A percentile compares a stretch with the other conserved stretches of the same genome.
phyloP scores from a whole-genome alignment of 2,888 invertebrate species.

The Ptilodon capucinus region DNA sequence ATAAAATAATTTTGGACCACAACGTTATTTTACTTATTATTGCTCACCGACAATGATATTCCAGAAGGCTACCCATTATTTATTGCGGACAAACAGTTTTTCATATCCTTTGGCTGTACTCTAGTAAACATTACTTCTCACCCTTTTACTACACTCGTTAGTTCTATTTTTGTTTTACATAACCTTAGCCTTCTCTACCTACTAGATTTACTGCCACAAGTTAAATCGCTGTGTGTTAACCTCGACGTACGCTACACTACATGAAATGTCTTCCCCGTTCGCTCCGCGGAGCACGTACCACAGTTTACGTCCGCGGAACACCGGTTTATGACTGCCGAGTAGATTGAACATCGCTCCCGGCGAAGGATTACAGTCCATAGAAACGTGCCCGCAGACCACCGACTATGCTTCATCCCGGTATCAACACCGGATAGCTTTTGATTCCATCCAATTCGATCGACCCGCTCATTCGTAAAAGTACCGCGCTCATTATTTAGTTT shows the following conservation, averaged over 20 bases:
- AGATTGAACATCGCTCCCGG: slow-evolving; percentile 58
- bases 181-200: not conserved
- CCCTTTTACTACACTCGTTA: too few species aligned
- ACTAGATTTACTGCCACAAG: slow-evolving; percentile 13
- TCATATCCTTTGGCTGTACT: too few species aligned
- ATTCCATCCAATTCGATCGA: slow-evolving; percentile 37
- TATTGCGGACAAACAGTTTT: too few species aligned
- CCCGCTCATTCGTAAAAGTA: too few species aligned
- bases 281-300: slow-evolving; percentile 46
- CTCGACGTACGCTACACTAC: slow-evolving; percentile 27
- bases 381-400: slow-evolving; percentile 46
- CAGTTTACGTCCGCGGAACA: slow-evolving; percentile 57
- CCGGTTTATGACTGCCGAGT: slow-evolving; percentile 59
- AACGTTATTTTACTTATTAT: too few species aligned
- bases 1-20: too few species aligned
- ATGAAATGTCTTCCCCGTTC: slow-evolving; percentile 31
- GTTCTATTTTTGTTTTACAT: not conserved
- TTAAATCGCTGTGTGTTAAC: slow-evolving; percentile 23
- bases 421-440: slow-evolving; percentile 33
- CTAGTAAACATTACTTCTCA: too few species aligned
- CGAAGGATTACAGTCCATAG: slow-evolving; percentile 51
- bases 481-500: slow-evolving; percentile 36
- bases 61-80: too few species aligned
- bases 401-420: slow-evolving; percentile 41
- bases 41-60: too few species aligned